Evolutionary conservation across 2,113 vertebrate species (phyloP), one percentile per base, ranked within the genome.

Genomic region (Halcyon malimbica): DNA sequence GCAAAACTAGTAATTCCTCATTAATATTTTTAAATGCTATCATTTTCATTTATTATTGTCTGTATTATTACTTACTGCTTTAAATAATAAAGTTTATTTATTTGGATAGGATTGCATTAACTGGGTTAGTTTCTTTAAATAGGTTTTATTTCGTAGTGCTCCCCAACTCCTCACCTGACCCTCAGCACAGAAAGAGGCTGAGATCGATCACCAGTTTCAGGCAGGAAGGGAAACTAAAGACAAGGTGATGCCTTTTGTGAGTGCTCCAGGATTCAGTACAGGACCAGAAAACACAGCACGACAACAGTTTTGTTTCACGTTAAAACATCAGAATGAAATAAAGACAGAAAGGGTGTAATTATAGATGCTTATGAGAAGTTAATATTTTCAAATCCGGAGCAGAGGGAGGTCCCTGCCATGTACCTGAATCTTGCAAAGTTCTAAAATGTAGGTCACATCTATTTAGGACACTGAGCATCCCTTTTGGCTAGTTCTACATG

Each of bases 391-490:
- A 83, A 94, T 90, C 37, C 41, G 2, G 93, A 94, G 78, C 75
- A 93, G 73, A 91, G 70, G 94, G 93, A 96, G 75, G 87, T 83
- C 65, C 46, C 44, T 94, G 70, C 90, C 93, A 87, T 76, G 87
- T 69, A 76, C 69, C 90, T 88, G 79, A 83, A 91, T 95, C 93
- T 95, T 95, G 75, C 25, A 80, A 76, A 96, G 92, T 50, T 94
- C 91, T 95, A 79, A 94, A 96, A 97, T 95, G 85, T 96, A 96
- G 95, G 95, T 94, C 96, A 91, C 59, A 46, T 85, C 91, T 94
- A 96, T 97, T 97, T 95, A 96, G 95, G 95, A 94, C 94, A 90
- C 70, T 31, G 41, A 85, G 71, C 75, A 94, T 93, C 75, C 90
- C 91, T 92, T 96, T 89, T 90, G 91, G 94, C 84, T 90, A 96